Evolutionary conservation across 2,113 vertebrate species (phyloP).

Genomic region (Oryctolagus cuniculus): mOryCun1.1 NC_091439.1:89155001-89155500

Average conservation of each 20-base stretch:
- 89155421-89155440: neutral
- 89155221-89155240: neutral
- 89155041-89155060: too few relatives aligned
- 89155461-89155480: neutral
- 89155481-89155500: neutral
- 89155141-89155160: neutral
- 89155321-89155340: neutral
- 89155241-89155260: neutral
- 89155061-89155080: too few relatives aligned
- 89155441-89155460: conserved; percentile 27
- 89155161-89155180: neutral
- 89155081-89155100: too few relatives aligned
- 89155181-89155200: neutral
- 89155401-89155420: conserved; percentile 28
- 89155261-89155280: neutral
- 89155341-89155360: neutral
- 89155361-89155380: neutral
- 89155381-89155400: neutral
- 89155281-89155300: conserved; percentile 11
- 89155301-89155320: conserved; percentile 41
- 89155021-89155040: too few relatives aligned
- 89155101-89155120: too few relatives aligned
- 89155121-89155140: too few relatives aligned
- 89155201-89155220: too few relatives aligned
- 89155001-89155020: too few relatives aligned